Conservation (phyloP, 2,797 vertebrate genomes). For the Denticeps clupeoides region DNA sequence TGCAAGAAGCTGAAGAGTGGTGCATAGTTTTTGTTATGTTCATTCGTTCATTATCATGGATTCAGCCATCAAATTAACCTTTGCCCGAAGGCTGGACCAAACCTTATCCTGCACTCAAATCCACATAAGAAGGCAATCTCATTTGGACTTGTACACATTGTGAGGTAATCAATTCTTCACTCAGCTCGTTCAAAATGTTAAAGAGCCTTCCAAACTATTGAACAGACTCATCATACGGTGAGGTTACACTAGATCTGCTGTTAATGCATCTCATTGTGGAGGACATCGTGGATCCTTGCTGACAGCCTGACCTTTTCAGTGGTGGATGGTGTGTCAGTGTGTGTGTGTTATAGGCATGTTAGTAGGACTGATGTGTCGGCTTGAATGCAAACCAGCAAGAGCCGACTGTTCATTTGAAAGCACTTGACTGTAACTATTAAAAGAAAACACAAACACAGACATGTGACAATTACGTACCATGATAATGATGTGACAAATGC, state of each 20-base stretch:
- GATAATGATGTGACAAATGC: too few relatives aligned
- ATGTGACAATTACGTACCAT: too few relatives aligned
- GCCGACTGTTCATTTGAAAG: too few relatives aligned
- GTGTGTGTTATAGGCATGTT: slow-evolving; percentile 10
- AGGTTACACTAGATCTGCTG: slow-evolving; percentile 9
- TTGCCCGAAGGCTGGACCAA: too few relatives aligned
- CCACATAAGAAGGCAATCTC: slow-evolving; percentile 12
- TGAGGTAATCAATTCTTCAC: slow-evolving; percentile 20
- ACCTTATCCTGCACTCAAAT: too few relatives aligned
- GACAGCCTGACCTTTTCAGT: slow-evolving; percentile 30
- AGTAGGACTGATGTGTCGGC: slow-evolving; percentile 14
- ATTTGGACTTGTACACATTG: slow-evolving; percentile 16
- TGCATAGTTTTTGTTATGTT: too few relatives aligned
- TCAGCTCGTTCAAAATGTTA: slow-evolving; percentile 17
- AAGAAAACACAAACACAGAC: too few relatives aligned
- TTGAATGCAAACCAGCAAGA: too few relatives aligned
- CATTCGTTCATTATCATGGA: too few relatives aligned
- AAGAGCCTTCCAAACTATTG: slow-evolving; percentile 19
- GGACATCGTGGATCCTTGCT: slow-evolving; percentile 19
- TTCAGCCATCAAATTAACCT: too few relatives aligned
- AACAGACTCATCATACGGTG: slow-evolving; percentile 20
- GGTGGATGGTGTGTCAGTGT: slow-evolving; percentile 23
- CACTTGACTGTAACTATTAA: too few relatives aligned
- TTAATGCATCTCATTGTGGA: slow-evolving; percentile 9
- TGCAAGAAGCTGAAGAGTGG: too few relatives aligned